Conservation (phyloP, 2,113 vertebrate genomes). For the Ophiodon elongatus region DNA sequence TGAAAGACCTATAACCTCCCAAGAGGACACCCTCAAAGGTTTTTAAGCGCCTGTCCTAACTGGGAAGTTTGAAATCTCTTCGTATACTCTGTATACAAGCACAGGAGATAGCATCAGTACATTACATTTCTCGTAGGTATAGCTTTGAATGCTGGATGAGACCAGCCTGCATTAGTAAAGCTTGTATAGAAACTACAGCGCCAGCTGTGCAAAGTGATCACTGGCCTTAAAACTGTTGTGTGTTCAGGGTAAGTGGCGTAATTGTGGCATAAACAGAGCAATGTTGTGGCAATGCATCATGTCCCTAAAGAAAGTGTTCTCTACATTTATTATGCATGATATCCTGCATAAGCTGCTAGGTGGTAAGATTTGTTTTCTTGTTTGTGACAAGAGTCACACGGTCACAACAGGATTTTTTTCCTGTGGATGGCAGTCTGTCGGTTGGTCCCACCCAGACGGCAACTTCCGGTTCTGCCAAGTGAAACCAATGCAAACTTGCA, state of each 20-base stretch:
- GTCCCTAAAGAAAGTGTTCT: background rate
- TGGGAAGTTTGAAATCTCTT: background rate
- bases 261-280: no score
- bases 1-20: background rate
- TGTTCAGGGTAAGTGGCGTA: background rate
- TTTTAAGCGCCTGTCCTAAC: background rate
- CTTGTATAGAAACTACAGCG: background rate
- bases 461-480: no score
- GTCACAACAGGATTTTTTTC: no score
- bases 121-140: background rate
- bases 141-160: no score
- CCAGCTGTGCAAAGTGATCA: background rate
- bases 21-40: background rate
- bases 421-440: no score
- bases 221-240: background rate
- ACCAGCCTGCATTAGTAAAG: background rate
- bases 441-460: no score
- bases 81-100: background rate
- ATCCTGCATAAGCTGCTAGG: background rate
- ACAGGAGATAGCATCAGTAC: background rate
- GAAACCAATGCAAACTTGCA: no score
- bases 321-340: background rate
- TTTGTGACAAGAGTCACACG: background rate
- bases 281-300: no score
- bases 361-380: background rate